These are phyloP conservation scores for Furcula furcula DNA, from an alignment of 2,888 invertebrate genomes.

Conservation along the genomic window DNA sequence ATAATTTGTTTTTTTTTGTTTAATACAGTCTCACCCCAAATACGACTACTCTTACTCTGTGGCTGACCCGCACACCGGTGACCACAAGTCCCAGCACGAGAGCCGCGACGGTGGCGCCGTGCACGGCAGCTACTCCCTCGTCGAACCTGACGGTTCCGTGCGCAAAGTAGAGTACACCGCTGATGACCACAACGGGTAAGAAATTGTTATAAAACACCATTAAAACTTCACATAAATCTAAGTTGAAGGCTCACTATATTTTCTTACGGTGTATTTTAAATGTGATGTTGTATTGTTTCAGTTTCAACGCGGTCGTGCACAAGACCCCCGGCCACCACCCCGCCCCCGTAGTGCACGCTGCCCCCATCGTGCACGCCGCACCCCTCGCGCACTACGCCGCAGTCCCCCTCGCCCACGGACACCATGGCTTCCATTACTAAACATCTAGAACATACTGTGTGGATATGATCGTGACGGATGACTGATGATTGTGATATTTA, in stretches of 20 bases:
- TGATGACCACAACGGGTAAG: conserved; percentile 83
- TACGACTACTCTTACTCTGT: conserved; percentile 84
- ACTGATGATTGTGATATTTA: conserved; percentile 79
- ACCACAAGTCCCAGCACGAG: conserved; percentile 83
- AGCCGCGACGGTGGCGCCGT: conserved; percentile 84
- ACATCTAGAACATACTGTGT: conserved; percentile 50
- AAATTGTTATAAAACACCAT: not conserved
- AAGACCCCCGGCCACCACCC: conserved; percentile 58
- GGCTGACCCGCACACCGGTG: conserved; percentile 83
- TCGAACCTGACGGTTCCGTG: conserved; percentile 83
- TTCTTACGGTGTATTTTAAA: too few species aligned
- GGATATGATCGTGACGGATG: conserved; percentile 62
- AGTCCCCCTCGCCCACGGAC: conserved; percentile 57
- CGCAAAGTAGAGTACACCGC: conserved; percentile 84
- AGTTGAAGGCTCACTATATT: not conserved
- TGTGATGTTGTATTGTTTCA: conserved; percentile 35
- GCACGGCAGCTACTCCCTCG: conserved; percentile 84
- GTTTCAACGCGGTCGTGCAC: conserved; percentile 74
- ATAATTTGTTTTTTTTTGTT: too few species aligned
- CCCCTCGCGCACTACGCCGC: conserved; percentile 49
- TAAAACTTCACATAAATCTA: not conserved
- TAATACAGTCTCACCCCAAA: conserved; percentile 79
- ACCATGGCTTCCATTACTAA: conserved; percentile 72
- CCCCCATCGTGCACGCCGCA: conserved; percentile 54
- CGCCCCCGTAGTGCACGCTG: conserved; percentile 52